Evolutionary conservation across 2,888 invertebrate genomes (phyloP).

Genomic region (Drosophila putrida): DNA sequence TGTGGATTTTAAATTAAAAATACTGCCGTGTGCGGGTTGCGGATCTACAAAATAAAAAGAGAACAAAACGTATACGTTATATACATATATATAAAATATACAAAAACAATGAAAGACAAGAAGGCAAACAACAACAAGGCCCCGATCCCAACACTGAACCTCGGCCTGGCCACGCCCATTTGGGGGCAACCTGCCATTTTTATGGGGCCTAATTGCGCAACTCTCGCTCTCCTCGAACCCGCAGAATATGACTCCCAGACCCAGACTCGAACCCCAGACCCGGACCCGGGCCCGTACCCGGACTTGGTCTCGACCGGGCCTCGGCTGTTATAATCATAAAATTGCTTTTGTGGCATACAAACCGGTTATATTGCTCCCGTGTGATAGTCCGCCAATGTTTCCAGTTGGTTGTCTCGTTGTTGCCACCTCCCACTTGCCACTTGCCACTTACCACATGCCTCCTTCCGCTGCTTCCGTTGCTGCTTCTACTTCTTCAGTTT

Average conservation of each 20-base stretch:
- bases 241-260: constrained; percentile 24
- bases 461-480: neutral
- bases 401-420: constrained; percentile 55
- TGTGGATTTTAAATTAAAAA: constrained; percentile 79
- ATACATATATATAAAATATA: constrained; percentile 33
- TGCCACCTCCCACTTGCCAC: constrained; percentile 9
- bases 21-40: constrained; percentile 64
- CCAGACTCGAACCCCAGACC: constrained; percentile 7
- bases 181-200: constrained; percentile 70
- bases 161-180: constrained; percentile 53
- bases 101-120: constrained; percentile 58
- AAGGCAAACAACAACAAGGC: constrained; percentile 64
- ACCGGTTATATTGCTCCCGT: constrained; percentile 81
- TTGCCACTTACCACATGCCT: constrained; percentile 6
- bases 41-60: constrained; percentile 38
- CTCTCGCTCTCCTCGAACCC: constrained; percentile 24
- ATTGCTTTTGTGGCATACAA: constrained; percentile 83
- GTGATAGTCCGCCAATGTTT: constrained; percentile 73
- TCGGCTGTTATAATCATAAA: constrained; percentile 83
- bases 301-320: constrained; percentile 58
- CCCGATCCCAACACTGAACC: constrained; percentile 17
- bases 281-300: neutral
- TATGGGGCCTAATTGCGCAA: constrained; percentile 82
- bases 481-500: constrained; percentile 70
- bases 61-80: constrained; percentile 5